Base-by-base conservation (phyloP, 2,888 invertebrate species). In the Arenicola marina region DNA sequence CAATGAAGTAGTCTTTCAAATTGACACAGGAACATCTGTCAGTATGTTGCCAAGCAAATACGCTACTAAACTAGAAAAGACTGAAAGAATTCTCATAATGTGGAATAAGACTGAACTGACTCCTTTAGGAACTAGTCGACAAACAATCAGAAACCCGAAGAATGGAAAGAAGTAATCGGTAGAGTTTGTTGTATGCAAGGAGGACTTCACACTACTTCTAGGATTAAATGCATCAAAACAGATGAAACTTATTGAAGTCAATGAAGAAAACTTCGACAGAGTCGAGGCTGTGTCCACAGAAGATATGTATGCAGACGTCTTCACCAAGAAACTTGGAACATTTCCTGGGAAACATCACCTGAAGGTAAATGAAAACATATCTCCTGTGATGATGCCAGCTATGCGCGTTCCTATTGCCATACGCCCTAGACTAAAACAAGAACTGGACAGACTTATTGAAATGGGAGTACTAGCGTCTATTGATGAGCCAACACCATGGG, bases 401-500 rank as follows among this genome's bases (percentile, higher is more conserved):
- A 15, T 57, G 7, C n/a, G 59, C 7, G 26, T 58, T 2, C 46
- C 63, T 2, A 18, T 65, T 21, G 18, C 66, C n/a, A 18, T 57
- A 7, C 45, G 54, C 15, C 54, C 45, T 0, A 43, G 56, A 51
- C 51, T 68, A 2, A 58, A 68, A 53, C 29, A 29, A 1, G 68
- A 72, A 57, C 57, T 71, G 4, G 51, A 67, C 21, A 28, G 58
- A 32, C 31, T 70, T 15, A 56, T n/a, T 2, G 26, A 55, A 32
- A 4, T 59, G 7, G 56, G 51, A 11, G 62, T 69, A 11, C 61
- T 72, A 4, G 56, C 62, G n/a, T 58, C 59, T 33, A 60, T 68
- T 1, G 44, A 21, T 28, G 58, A 63, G 58, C 68, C 71, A 26
- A 69, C 71, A 11, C 62, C 59, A 24, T 71, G 69, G 68, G 62